Percentiles rank a stretch among this genome's conserved stretches.
phyloP scores from a whole-genome alignment of 2,888 invertebrate genomes.

The Netelia inedita region DNA sequence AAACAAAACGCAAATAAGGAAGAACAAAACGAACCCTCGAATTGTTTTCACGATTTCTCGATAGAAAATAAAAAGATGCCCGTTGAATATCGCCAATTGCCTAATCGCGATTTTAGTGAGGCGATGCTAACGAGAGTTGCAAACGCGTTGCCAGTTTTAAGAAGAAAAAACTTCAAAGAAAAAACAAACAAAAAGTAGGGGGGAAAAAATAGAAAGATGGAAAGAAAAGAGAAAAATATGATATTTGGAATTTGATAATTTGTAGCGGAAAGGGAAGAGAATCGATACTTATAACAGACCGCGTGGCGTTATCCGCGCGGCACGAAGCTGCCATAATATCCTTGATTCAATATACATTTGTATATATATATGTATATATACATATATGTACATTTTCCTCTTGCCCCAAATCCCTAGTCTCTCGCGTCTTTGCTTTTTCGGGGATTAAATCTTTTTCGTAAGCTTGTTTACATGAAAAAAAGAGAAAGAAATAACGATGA shows the following conservation, averaged over 20 bases:
- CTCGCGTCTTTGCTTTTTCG: conserved; percentile 53
- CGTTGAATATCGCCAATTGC: conserved; percentile 21
- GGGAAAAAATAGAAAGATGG: conserved; percentile 23
- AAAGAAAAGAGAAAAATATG: conserved; percentile 26
- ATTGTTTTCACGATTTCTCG: conserved; percentile 43
- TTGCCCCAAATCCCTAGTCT: conserved; percentile 50
- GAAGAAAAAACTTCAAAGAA: conserved; percentile 19
- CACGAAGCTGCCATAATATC: conserved; percentile 68
- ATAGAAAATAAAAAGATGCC: conserved; percentile 11
- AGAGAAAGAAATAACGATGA: conserved; percentile 24
- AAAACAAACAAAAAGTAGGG: conserved; percentile 5
- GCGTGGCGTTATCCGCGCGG: conserved; percentile 51
- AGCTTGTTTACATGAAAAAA: conserved; percentile 44
- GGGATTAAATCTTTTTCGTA: conserved; percentile 53
- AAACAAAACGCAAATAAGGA: conserved; percentile 2
- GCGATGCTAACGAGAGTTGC: conserved; percentile 9
- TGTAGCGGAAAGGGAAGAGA: conserved; percentile 52
- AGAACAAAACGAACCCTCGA: conserved; percentile 13
- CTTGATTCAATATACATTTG: conserved; percentile 55
- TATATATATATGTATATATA: conserved; percentile 5
- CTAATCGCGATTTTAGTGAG: background rate
- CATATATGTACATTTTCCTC: conserved; percentile 10
- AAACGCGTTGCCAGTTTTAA: conserved; percentile 1
- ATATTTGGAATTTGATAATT: conserved; percentile 60
- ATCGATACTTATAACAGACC: conserved; percentile 36